These are phyloP conservation scores for Ascaphus truei DNA, from an alignment of 2,113 vertebrate species.

Conservation along the genomic window DNA sequence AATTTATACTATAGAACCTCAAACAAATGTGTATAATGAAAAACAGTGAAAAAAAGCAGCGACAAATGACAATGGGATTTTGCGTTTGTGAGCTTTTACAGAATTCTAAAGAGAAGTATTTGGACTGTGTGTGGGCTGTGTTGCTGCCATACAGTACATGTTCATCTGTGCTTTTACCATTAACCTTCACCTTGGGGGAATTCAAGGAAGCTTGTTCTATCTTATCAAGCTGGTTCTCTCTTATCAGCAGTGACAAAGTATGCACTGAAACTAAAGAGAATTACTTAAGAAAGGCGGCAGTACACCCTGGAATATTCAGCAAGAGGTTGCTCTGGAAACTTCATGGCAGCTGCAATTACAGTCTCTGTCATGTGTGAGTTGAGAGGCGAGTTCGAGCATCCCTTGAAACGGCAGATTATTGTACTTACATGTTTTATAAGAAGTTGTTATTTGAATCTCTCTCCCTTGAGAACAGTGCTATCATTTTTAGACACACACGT, in stretches of 20 bases:
- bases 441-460: too few species aligned
- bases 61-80: not conserved
- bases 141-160: not conserved
- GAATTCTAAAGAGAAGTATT: not conserved
- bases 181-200: slow-evolving; percentile 29
- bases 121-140: slow-evolving; percentile 13
- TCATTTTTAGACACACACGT: too few species aligned
- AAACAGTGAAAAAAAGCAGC: not conserved
- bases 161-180: slow-evolving; percentile 21
- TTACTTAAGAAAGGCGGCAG: not conserved
- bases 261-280: not conserved
- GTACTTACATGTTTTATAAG: too few species aligned
- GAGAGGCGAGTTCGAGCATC: not conserved
- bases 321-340: not conserved
- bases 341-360: slow-evolving; percentile 6
- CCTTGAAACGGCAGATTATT: not conserved
- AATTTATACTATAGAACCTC: too few species aligned
- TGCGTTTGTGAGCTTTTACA: not conserved
- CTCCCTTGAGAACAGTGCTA: too few species aligned
- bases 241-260: slow-evolving; percentile 8
- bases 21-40: too few species aligned
- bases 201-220: slow-evolving; percentile 23
- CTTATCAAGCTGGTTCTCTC: slow-evolving; percentile 11
- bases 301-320: not conserved
- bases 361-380: not conserved